A percentile compares a stretch with the other conserved stretches of the same genome.
These are phyloP conservation scores for Hylaeus volcanicus DNA, from an alignment of 1,140 invertebrate genomes.

Conservation along the genomic window DNA sequence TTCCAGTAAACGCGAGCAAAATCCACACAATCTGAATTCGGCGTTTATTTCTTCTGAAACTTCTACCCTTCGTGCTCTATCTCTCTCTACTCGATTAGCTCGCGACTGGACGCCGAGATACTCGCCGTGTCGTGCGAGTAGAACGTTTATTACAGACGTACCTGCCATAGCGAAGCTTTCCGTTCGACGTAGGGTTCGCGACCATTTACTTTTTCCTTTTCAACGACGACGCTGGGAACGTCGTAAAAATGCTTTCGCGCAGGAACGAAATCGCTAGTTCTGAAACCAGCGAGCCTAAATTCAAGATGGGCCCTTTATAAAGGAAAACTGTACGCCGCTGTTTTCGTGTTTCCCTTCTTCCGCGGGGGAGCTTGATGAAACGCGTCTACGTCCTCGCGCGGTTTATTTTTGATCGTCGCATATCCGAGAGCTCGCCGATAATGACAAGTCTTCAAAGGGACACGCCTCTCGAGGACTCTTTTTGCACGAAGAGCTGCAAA, in stretches of 20 bases:
- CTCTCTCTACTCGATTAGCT: too few species aligned
- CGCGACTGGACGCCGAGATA: too few species aligned
- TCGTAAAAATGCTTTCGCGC: too few species aligned
- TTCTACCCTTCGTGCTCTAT: too few species aligned
- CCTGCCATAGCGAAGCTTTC: neutral
- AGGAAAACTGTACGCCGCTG: too few species aligned
- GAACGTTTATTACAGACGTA: neutral
- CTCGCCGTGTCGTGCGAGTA: neutral
- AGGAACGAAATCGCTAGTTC: too few species aligned
- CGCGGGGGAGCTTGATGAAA: slow-evolving; percentile 20
- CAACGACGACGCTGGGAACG: neutral
- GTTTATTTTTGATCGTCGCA: slow-evolving; percentile 67
- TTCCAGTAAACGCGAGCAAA: too few species aligned
- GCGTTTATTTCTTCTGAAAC: too few species aligned
- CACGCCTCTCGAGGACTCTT: slow-evolving; percentile 26
- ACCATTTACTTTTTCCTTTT: neutral
- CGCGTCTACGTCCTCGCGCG: slow-evolving; percentile 32
- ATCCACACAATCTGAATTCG: neutral
- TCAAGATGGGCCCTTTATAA: too few species aligned
- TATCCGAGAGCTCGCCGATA: slow-evolving; percentile 30
- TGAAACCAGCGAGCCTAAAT: too few species aligned
- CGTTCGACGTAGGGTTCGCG: neutral
- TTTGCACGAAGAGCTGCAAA: slow-evolving; percentile 10
- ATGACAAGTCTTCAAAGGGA: slow-evolving; percentile 43
- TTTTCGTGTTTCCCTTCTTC: slow-evolving; percentile 7